Base-by-base conservation (phyloP, 2,113 vertebrate species). In the Gallinago jamesoni region DNA sequence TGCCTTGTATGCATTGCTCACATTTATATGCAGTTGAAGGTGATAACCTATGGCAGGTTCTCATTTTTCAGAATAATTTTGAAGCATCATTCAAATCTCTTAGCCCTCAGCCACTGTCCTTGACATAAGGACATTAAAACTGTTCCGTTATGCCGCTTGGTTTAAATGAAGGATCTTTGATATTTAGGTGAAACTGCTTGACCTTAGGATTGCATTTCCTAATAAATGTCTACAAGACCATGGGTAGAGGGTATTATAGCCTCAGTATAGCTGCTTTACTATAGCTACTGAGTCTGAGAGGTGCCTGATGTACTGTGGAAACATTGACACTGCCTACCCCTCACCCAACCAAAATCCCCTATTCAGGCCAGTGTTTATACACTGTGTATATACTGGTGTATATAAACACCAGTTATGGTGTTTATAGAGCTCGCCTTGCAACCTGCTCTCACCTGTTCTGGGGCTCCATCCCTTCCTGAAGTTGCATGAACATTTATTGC, bases 331-430 rank as follows among this genome's bases (percentile, higher is more conserved):
- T 76, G 14, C 12, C 68, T 81, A 66, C 9, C 23, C 3, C 20
- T 69, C 2, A 1, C 3, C 7, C 1, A 7, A 18, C 23, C 25
- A 22, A 76, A 72, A 56, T 33, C 3, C 9, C 3, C 22, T 14
- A 68, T 78, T 66, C 81, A 57, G 23, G 11, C 13, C n/a, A 43
- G 27, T 39, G 30, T 13, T 39, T 39, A 39, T 39, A 39, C 39
- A 39, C 39, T 39, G 39, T 39, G 39, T 39, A 39, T 39, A 39
- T 39, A 39, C 39, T 39, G 39, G 39, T 39, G 39, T 39, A 39
- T 39, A 39, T 39, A 39, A 39, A 39, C 39, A 39, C 39, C 39
- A 39, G 39, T 39, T 37, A 4, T 17, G 6, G 18, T 57, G 24
- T 43, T 37, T 67, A 2, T 48, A 18, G 57, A 55, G 21, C 16